Evolutionary conservation across 2,113 vertebrate genomes (phyloP), one percentile per base, ranked within the genome.

Genomic region (Pachypanchax playfairii): DNA sequence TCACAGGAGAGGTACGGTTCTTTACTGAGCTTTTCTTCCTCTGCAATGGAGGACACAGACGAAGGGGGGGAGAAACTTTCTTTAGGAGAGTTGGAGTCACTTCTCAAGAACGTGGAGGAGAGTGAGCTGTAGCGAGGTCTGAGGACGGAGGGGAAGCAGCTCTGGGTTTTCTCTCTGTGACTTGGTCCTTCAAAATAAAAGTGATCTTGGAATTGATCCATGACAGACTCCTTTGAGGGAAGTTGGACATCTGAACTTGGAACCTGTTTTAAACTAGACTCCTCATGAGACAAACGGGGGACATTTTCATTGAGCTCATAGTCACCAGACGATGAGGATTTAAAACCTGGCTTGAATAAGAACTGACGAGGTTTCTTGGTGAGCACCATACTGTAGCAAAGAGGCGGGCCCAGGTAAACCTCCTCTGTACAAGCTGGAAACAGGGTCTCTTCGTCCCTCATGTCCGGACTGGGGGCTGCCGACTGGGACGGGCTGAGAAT

Each of bases 391-490:
- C 92, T 89, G 88, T 91, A 85, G 73, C 81, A 85, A 20, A 91
- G 85, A 0, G 92, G 90, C 3, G 93, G 91, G 13, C 92, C 93
- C 55, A 89, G 87, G 33, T 89, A 74, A 4, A 94, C 94, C 61
- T 95, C 94, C 75, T 97, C 95, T 5, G 92, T 92, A 76, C 94
- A 98, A 41, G 93, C 93, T 65, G 94, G 87, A 72, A 95, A 96
- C 83, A 98, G 94, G 7, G 89, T 92, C 81, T 95, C 96, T 55
- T 94, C 93, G 10, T 96, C 95, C 21, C 73, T 65, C 53, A 91
- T 78, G 77, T 95, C 93, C 10, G 88, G 94, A 51, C 93, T 94
- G 41, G 87, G 89, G 2, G 88, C 85, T 12, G 85, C 39, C 0
- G 79, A 65, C 0, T 21, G 35, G 2, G 17, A 13, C 3, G 63